Percentiles rank a stretch among this genome's conserved stretches.
Conservation (phyloP, 2,113 vertebrate species). For the Bambusicola thoracicus region DNA sequence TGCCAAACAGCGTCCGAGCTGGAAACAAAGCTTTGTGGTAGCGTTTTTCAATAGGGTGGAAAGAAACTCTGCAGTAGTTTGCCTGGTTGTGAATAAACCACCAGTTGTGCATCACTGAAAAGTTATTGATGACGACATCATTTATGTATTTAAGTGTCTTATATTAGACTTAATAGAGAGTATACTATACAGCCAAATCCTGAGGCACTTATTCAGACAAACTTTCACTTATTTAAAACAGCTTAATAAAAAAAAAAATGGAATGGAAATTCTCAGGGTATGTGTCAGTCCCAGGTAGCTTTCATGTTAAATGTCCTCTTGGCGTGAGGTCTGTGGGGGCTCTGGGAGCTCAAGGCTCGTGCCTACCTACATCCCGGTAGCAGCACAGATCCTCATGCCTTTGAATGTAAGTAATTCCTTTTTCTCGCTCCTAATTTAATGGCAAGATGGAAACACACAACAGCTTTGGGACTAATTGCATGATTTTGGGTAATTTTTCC, state of each 20-base stretch:
- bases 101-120: neutral
- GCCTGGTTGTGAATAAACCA: neutral
- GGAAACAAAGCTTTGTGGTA: conserved; percentile 1
- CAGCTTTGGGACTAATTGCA: neutral
- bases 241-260: neutral
- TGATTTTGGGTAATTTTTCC: neutral
- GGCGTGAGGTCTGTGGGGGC: neutral
- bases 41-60: neutral
- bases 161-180: neutral
- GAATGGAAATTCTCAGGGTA: neutral
- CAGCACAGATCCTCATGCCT: neutral
- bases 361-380: neutral
- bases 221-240: conserved; percentile 3
- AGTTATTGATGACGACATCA: neutral
- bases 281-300: neutral
- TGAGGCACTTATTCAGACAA: neutral
- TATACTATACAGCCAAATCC: neutral
- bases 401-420: neutral
- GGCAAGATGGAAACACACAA: neutral
- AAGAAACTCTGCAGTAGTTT: neutral
- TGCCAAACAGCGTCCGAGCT: conserved; percentile 27
- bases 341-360: neutral
- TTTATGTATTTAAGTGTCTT: conserved; percentile 14
- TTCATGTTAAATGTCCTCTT: neutral
- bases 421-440: neutral